These are phyloP conservation scores for Conchocele bisecta DNA, from an alignment of 2,888 invertebrate genomes.

Conservation along the genomic window DNA sequence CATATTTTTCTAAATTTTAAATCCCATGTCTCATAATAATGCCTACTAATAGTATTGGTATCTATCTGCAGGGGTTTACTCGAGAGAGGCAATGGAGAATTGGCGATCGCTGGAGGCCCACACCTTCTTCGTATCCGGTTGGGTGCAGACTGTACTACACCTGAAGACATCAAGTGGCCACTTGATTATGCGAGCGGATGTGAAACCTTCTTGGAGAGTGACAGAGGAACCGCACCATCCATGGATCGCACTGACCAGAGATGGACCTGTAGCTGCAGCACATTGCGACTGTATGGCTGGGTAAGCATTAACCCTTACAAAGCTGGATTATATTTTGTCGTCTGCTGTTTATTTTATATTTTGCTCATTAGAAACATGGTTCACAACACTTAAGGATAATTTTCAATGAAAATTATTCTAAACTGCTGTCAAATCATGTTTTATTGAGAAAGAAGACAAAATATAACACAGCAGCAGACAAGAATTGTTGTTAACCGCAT, in stretches of 20 bases:
- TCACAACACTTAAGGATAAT: no score
- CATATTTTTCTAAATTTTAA: no score
- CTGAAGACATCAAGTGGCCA: neutral
- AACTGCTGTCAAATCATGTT: no score
- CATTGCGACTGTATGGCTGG: constrained; percentile 26
- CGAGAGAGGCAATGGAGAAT: constrained; percentile 17
- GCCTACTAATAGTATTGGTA: no score
- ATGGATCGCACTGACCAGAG: constrained; percentile 7
- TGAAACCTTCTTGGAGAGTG: constrained; percentile 2
- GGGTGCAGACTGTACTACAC: constrained; percentile 12
- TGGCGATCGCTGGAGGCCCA: constrained; percentile 14
- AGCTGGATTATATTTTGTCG: no score
- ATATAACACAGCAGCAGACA: no score
- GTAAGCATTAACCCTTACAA: constrained; percentile 6
- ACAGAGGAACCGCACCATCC: constrained; percentile 8
- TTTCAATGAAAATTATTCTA: no score
- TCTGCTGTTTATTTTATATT: no score
- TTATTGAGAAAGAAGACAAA: no score
- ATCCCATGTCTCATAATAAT: no score
- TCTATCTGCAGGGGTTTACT: constrained; percentile 19
- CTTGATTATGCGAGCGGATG: neutral
- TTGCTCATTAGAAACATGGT: no score
- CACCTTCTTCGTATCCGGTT: constrained; percentile 3
- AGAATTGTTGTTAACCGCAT: no score
- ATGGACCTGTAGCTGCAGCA: constrained; percentile 7